These are phyloP conservation scores for Zoanthus sansibaricus DNA, from an alignment of 92 coral and sea anemone genomes.

Conservation along the genomic window DNA sequence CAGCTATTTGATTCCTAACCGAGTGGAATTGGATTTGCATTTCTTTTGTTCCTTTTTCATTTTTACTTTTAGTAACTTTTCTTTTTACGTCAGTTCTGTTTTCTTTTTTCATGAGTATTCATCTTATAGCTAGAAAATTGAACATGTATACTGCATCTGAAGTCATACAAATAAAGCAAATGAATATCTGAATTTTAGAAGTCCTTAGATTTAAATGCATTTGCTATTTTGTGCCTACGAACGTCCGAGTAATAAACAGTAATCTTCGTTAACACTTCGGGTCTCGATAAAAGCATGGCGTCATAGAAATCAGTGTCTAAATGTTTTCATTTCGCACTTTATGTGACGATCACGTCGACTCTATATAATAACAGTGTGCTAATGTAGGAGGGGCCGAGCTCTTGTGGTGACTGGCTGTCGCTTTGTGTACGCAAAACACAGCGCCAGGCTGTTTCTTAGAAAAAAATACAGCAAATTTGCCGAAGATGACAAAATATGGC, in stretches of 20 bases:
- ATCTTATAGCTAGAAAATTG: too few relatives aligned
- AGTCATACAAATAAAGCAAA: too few relatives aligned
- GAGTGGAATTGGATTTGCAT: too few relatives aligned
- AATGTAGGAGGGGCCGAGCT: constrained; percentile 13
- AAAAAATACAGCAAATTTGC: constrained; percentile 9
- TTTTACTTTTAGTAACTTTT: too few relatives aligned
- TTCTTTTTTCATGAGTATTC: too few relatives aligned
- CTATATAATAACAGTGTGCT: constrained; percentile 31
- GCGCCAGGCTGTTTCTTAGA: neutral
- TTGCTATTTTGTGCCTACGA: neutral
- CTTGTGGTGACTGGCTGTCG: neutral
- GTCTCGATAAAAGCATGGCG: constrained; percentile 22
- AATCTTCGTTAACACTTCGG: constrained; percentile 39
- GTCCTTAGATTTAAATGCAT: too few relatives aligned
- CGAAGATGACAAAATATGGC: constrained; percentile 48
- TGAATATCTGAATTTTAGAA: too few relatives aligned
- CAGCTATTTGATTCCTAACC: too few relatives aligned
- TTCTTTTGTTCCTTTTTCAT: too few relatives aligned
- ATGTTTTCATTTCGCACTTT: constrained; percentile 31
- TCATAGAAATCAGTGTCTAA: constrained; percentile 25
- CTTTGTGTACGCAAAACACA: neutral
- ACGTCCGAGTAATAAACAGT: neutral
- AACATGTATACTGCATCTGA: too few relatives aligned
- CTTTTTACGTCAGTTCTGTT: too few relatives aligned
- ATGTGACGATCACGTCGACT: constrained; percentile 17